These are phyloP conservation scores for Protonibea diacanthus DNA, from an alignment of 2,797 vertebrate genomes.

Conservation along the genomic window DNA sequence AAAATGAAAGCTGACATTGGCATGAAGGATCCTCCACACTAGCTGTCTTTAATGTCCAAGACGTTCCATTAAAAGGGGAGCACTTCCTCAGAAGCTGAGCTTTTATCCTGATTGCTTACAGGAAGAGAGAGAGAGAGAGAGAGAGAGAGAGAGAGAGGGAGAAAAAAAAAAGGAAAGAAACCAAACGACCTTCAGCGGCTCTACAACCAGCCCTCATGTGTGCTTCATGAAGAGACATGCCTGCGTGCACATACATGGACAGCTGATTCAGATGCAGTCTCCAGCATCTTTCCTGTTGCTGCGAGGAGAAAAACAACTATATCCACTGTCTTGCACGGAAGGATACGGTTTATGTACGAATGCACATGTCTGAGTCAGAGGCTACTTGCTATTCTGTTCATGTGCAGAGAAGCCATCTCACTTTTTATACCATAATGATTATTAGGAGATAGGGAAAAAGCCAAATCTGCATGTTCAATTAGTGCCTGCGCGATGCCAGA, in stretches of 20 bases:
- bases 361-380: slow-evolving; percentile 48
- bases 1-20: slow-evolving; percentile 89
- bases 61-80: slow-evolving; percentile 88
- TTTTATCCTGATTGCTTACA: slow-evolving; percentile 93
- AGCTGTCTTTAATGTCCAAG: slow-evolving; percentile 88
- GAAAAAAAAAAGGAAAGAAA: slow-evolving; percentile 67
- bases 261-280: slow-evolving; percentile 9
- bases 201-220: slow-evolving; percentile 63
- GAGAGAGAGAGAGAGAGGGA: slow-evolving; percentile 60
- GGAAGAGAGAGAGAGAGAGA: slow-evolving; percentile 76
- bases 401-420: slow-evolving; percentile 69
- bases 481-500: slow-evolving; percentile 77
- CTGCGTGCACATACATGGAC: slow-evolving; percentile 30
- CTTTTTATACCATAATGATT: slow-evolving; percentile 84
- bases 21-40: slow-evolving; percentile 85
- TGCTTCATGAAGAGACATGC: slow-evolving; percentile 41
- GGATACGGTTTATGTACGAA: slow-evolving; percentile 40
- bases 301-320: slow-evolving; percentile 2
- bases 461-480: slow-evolving; percentile 86
- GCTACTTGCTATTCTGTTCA: slow-evolving; percentile 79
- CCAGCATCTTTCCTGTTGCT: slow-evolving; percentile 18
- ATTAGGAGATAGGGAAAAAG: slow-evolving; percentile 81
- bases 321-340: slow-evolving; percentile 26
- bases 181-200: slow-evolving; percentile 85
- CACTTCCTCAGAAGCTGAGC: slow-evolving; percentile 87